phyloP scores from a whole-genome alignment of 2,797 vertebrate genomes.

The Acrossocheilus wenchowensis region DNA sequence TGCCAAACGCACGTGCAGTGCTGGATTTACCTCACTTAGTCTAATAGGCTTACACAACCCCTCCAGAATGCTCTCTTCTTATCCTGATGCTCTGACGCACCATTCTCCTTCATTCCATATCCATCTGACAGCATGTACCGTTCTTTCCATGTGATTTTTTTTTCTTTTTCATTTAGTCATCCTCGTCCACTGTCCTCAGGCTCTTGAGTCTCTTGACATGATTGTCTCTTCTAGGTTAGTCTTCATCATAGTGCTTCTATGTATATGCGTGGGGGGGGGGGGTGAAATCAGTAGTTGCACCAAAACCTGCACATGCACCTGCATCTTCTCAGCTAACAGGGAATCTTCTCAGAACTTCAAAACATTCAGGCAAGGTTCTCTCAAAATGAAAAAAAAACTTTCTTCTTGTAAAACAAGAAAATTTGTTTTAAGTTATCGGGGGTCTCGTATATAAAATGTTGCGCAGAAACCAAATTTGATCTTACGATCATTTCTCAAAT shows the following conservation, averaged over 20 bases:
- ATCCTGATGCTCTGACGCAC: slow-evolving; percentile 30
- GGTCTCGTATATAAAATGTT: too few species aligned
- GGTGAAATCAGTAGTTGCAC: background rate
- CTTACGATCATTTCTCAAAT: too few species aligned
- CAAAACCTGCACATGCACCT: background rate
- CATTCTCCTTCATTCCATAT: slow-evolving; percentile 10
- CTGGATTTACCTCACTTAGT: slow-evolving; percentile 34
- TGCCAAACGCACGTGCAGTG: slow-evolving; percentile 39
- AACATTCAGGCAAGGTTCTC: background rate
- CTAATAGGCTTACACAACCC: slow-evolving; percentile 39
- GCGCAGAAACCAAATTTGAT: too few species aligned
- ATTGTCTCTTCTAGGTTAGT: background rate
- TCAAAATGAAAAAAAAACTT: background rate
- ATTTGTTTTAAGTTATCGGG: too few species aligned
- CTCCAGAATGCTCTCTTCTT: slow-evolving; percentile 15
- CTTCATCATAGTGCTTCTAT: background rate
- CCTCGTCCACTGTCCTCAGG: background rate
- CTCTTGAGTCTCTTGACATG: background rate
- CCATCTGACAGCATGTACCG: slow-evolving; percentile 3
- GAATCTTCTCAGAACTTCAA: background rate
- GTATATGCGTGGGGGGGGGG: background rate
- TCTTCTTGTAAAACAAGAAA: too few species aligned
- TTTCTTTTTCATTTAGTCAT: background rate
- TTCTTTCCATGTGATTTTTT: background rate
- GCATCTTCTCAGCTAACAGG: background rate